Conservation (phyloP, 1,140 invertebrate genomes). For the Zaprionus lachaisei region DNA sequence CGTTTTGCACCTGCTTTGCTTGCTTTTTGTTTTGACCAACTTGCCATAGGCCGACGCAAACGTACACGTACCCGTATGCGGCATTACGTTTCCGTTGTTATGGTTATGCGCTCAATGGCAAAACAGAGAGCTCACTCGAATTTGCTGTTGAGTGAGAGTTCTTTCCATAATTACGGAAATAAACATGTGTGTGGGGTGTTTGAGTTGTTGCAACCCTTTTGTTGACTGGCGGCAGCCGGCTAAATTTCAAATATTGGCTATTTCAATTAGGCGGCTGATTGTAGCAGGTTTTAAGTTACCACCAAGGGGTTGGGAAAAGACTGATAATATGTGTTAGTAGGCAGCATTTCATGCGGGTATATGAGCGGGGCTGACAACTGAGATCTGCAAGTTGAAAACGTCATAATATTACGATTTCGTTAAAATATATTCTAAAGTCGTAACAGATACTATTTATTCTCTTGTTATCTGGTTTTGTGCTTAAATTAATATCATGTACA, state of each 20-base stretch:
- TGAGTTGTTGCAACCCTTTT: conserved; percentile 45
- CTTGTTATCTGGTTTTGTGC: no score
- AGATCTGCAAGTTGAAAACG: no score
- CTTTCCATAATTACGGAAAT: conserved; percentile 61
- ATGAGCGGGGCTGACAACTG: no score
- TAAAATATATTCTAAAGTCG: no score
- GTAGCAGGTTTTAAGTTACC: conserved; percentile 59
- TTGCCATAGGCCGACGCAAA: conserved; percentile 50
- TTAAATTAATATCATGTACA: no score
- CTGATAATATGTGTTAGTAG: neutral
- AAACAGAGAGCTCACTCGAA: conserved; percentile 50
- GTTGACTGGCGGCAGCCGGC: conserved; percentile 29
- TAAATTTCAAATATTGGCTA: conserved; percentile 74
- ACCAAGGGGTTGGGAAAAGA: neutral
- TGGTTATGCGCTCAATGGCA: conserved; percentile 59
- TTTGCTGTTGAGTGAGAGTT: conserved; percentile 45
- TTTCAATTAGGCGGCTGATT: conserved; percentile 66
- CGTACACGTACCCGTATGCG: conserved; percentile 17
- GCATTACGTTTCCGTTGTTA: conserved; percentile 60
- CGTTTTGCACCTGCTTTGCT: conserved; percentile 71
- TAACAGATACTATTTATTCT: no score
- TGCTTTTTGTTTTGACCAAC: conserved; percentile 80
- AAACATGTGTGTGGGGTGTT: conserved; percentile 34
- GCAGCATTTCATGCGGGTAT: neutral
- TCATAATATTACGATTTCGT: no score